Evolutionary conservation across 2,113 vertebrate species (phyloP).

Genomic region (Etia nguti): DNA sequence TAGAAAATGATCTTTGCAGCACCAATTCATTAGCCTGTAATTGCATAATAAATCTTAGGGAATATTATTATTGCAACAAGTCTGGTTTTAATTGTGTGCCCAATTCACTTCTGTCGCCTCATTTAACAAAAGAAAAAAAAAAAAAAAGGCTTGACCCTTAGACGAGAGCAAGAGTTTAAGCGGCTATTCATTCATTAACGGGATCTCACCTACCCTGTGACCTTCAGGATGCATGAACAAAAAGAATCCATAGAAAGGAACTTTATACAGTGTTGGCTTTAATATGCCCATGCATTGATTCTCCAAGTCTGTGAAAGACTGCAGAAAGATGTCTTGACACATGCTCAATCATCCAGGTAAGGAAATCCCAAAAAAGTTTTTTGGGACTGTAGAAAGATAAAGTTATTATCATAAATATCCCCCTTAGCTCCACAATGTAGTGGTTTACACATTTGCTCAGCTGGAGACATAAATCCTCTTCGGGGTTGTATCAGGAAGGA

Average conservation of each 20-base stretch:
- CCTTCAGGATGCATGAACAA: neutral
- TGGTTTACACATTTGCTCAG: neutral
- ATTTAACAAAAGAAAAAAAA: slow-evolving; percentile 37
- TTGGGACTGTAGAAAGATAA: neutral
- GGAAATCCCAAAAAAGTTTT: neutral
- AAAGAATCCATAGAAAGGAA: neutral
- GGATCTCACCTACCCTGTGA: neutral
- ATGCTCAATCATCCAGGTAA: neutral
- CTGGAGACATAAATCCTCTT: neutral
- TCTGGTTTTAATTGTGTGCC: slow-evolving; percentile 41
- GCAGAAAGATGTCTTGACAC: neutral
- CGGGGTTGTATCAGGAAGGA: neutral
- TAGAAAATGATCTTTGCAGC: slow-evolving; percentile 11
- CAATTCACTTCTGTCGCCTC: slow-evolving; percentile 13
- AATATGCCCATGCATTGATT: neutral
- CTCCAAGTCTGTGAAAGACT: neutral
- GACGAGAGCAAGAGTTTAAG: slow-evolving; percentile 10
- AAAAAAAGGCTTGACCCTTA: slow-evolving; percentile 17
- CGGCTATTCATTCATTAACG: slow-evolving; percentile 38
- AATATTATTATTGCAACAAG: slow-evolving; percentile 32
- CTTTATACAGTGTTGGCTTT: neutral
- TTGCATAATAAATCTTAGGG: slow-evolving; percentile 61
- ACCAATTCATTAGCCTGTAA: slow-evolving; percentile 43
- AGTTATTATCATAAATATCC: neutral
- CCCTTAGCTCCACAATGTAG: neutral